phyloP scores from a whole-genome alignment of 2,888 invertebrate genomes.

The Papilio elwesi region DNA sequence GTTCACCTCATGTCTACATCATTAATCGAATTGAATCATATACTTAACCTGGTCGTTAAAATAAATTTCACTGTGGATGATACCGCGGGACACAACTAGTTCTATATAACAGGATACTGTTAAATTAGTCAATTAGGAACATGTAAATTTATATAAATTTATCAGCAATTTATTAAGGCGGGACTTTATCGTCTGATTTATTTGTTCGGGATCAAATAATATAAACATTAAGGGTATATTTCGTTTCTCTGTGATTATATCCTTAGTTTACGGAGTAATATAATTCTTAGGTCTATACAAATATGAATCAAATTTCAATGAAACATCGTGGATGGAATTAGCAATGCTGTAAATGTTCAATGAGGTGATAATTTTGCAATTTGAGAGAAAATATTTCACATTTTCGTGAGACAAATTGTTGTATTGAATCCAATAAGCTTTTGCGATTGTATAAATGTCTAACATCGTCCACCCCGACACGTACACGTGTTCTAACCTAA shows the following conservation, averaged over 20 bases:
- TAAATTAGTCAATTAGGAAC: not conserved
- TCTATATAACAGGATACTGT: not conserved
- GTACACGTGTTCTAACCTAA: no score
- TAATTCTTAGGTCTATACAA: not conserved
- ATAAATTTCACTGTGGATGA: no score
- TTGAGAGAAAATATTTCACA: slow-evolving; percentile 10
- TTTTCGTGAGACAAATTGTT: slow-evolving; percentile 5
- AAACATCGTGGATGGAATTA: not conserved
- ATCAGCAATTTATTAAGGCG: not conserved
- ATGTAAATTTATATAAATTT: slow-evolving; percentile 10
- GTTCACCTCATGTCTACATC: no score
- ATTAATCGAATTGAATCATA: no score
- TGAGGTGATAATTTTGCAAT: slow-evolving; percentile 10
- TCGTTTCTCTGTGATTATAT: slow-evolving; percentile 7
- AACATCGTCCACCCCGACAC: no score
- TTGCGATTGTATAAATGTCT: not conserved
- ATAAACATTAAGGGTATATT: not conserved
- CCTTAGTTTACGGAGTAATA: not conserved
- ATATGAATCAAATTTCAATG: not conserved
- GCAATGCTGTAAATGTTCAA: slow-evolving; percentile 9
- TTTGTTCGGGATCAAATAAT: slow-evolving; percentile 12
- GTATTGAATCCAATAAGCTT: not conserved
- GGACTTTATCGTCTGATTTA: slow-evolving; percentile 12
- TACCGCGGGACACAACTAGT: no score
- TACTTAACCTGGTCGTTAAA: no score